These are phyloP conservation scores for Drosophila busckii DNA, from an alignment of 1,140 invertebrate genomes.

Conservation along the genomic window DNA sequence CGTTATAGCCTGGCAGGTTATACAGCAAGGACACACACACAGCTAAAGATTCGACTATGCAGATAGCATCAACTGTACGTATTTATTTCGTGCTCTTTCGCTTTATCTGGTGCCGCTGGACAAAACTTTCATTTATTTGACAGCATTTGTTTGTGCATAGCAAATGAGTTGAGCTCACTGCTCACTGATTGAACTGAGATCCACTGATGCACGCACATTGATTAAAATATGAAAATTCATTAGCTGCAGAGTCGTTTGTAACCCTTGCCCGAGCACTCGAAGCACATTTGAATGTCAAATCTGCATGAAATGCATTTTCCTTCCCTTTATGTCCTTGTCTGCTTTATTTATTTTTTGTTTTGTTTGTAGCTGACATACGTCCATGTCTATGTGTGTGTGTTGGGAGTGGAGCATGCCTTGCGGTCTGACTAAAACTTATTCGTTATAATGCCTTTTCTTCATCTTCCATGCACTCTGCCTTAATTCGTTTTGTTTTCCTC, in stretches of 20 bases:
- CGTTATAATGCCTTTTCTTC: constrained; percentile 55
- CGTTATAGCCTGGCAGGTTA: constrained; percentile 54
- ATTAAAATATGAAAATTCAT: constrained; percentile 54
- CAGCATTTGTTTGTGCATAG: constrained; percentile 52
- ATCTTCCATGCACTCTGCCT: constrained; percentile 14
- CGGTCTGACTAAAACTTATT: constrained; percentile 58
- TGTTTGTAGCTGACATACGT: constrained; percentile 8
- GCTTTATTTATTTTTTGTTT: constrained; percentile 18
- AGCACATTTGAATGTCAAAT: constrained; percentile 76
- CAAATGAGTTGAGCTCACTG: constrained; percentile 64
- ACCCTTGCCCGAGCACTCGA: too few relatives aligned
- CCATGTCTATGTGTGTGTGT: constrained; percentile 6
- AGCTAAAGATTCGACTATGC: constrained; percentile 28
- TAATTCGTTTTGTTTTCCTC: constrained; percentile 59
- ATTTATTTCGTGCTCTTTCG: constrained; percentile 30
- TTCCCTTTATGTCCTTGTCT: constrained; percentile 16
- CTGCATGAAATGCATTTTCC: constrained; percentile 64
- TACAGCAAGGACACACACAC: constrained; percentile 44
- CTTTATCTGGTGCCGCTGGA: constrained; percentile 18
- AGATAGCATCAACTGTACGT: constrained; percentile 43
- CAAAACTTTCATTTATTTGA: too few relatives aligned
- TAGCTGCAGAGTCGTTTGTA: constrained; percentile 30
- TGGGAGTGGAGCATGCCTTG: constrained; percentile 35
- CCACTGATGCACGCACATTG: constrained; percentile 12
- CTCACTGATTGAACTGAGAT: constrained; percentile 66